These are phyloP conservation scores for Prionace glauca DNA, from an alignment of 2,797 vertebrate species.

Conservation along the genomic window DNA sequence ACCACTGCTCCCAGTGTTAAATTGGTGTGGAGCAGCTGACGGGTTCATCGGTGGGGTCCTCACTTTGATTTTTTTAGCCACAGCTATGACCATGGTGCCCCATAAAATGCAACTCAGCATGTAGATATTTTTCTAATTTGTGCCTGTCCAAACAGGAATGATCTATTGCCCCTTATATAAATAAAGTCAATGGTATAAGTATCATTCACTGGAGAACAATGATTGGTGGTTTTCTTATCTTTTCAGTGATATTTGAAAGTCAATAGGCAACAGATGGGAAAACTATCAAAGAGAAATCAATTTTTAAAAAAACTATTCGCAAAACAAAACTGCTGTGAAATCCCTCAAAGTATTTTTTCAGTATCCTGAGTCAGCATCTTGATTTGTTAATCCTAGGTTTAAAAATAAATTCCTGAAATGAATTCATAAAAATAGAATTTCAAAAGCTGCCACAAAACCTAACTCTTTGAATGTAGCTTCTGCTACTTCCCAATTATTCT, in stretches of 20 bases:
- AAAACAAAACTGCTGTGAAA: neutral
- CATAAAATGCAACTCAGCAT: no score
- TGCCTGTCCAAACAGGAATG: neutral
- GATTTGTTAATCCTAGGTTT: neutral
- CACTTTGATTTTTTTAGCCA: no score
- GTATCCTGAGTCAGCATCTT: neutral
- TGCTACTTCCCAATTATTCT: neutral
- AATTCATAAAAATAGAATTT: neutral
- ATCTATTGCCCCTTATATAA: neutral
- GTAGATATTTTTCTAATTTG: neutral
- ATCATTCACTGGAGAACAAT: neutral
- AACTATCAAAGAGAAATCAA: neutral
- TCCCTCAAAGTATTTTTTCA: neutral
- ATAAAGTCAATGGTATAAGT: neutral
- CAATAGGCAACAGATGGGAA: neutral
- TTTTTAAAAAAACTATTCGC: neutral
- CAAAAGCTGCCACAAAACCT: neutral
- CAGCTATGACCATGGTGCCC: no score
- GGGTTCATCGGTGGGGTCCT: no score
- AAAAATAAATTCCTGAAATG: neutral
- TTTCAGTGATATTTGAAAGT: neutral
- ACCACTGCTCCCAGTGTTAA: no score
- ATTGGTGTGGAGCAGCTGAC: no score
- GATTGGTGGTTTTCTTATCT: neutral
- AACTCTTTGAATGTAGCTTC: neutral